A percentile compares a stretch with the other conserved stretches of the same genome.
phyloP scores from a whole-genome alignment of 2,888 invertebrate genomes.

The Scelioninae gen. 1 region DNA sequence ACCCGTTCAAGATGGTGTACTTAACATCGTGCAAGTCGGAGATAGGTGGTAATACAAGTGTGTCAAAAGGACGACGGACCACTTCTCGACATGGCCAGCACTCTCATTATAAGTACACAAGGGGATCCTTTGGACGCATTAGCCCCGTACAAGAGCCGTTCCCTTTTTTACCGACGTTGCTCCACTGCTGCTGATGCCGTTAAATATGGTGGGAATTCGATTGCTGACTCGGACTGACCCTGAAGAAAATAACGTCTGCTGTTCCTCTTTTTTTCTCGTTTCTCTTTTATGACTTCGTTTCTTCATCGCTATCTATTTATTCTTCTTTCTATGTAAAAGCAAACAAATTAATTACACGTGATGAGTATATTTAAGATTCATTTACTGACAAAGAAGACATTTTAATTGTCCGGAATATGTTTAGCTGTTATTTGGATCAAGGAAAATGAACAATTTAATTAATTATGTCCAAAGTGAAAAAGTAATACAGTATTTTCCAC shows the following conservation, averaged over 20 bases:
- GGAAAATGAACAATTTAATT: neutral
- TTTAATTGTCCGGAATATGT: neutral
- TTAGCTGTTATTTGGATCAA: neutral
- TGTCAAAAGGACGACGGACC: constrained; percentile 78
- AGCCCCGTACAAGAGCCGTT: constrained; percentile 49
- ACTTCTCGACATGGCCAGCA: constrained; percentile 57
- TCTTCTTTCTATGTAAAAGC: constrained; percentile 30
- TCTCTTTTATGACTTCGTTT: constrained; percentile 8
- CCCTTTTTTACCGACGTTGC: constrained; percentile 28
- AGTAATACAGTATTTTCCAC: too few species aligned
- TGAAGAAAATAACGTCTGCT: constrained; percentile 37
- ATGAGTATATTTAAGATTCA: constrained; percentile 32
- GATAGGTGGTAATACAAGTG: constrained; percentile 76
- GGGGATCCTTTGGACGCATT: constrained; percentile 48
- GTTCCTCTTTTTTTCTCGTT: constrained; percentile 1
- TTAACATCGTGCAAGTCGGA: constrained; percentile 33
- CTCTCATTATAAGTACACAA: constrained; percentile 54
- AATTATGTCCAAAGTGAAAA: neutral
- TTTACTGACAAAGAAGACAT: constrained; percentile 7
- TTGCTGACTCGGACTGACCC: constrained; percentile 54
- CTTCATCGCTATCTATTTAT: constrained; percentile 13
- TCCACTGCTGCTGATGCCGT: constrained; percentile 33
- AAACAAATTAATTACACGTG: constrained; percentile 36
- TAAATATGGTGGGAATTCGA: constrained; percentile 55
- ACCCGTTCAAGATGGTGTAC: constrained; percentile 46